A percentile compares a stretch with the other conserved stretches of the same genome.
Conservation (phyloP, 1,140 invertebrate genomes). For the Drosophila oshimai region DNA sequence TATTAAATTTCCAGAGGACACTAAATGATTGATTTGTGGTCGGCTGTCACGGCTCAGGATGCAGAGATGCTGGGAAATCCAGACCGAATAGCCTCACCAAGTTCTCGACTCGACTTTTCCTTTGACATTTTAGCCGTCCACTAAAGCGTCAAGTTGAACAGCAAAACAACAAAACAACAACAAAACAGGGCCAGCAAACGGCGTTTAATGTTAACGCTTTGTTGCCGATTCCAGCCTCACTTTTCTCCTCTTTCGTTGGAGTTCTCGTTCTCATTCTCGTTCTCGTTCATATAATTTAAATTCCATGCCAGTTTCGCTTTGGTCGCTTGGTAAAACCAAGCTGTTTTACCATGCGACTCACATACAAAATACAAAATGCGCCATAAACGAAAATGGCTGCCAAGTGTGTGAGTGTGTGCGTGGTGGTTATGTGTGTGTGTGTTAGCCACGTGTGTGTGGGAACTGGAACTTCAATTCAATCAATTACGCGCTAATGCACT, state of each 20-base stretch:
- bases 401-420: background rate
- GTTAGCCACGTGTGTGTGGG: background rate
- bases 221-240: conserved; percentile 13
- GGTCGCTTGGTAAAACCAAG: conserved; percentile 39
- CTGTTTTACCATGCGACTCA: conserved; percentile 51
- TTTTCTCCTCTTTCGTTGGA: no score
- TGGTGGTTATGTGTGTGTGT: background rate
- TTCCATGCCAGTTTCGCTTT: conserved; percentile 51
- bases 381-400: conserved; percentile 60
- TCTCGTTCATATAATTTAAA: conserved; percentile 46
- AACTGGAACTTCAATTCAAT: conserved; percentile 63
- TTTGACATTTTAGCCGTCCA: conserved; percentile 42
- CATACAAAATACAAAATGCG: conserved; percentile 26
- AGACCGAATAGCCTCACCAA: background rate
- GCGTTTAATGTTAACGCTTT: conserved; percentile 55
- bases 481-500: conserved; percentile 63
- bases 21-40: background rate
- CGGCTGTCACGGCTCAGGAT: background rate
- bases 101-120: background rate
- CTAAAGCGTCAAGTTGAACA: conserved; percentile 27
- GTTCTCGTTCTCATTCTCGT: background rate
- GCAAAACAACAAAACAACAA: no score
- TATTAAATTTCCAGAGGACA: background rate
- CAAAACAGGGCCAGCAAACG: no score
- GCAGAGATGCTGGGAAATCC: conserved; percentile 20